Percentiles rank a stretch among this genome's conserved stretches.
These are phyloP conservation scores for Prenolepis imparis DNA, from an alignment of 2,888 invertebrate genomes.

Conservation along the genomic window DNA sequence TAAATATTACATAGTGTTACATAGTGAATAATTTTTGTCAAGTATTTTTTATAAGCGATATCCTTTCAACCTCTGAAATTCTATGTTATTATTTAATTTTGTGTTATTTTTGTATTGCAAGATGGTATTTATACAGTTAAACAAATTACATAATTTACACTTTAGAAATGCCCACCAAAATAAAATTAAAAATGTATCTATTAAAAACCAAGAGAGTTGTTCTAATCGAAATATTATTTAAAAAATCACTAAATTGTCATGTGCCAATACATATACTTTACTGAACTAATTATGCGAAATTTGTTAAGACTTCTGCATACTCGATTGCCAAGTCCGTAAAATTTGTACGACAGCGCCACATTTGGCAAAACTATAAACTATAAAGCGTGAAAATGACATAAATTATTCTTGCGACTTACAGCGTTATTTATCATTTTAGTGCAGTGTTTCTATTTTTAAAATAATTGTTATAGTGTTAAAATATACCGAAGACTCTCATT, in stretches of 20 bases:
- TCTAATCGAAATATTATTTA: neutral
- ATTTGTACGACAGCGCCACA: too few relatives aligned
- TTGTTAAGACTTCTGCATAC: too few relatives aligned
- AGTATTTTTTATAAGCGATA: neutral
- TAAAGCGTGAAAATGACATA: too few relatives aligned
- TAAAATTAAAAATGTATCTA: neutral
- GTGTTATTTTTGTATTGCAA: neutral
- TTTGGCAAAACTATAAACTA: too few relatives aligned
- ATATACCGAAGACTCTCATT: too few relatives aligned
- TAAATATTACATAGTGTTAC: neutral
- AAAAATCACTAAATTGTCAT: neutral
- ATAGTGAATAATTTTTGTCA: neutral
- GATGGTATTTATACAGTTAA: neutral
- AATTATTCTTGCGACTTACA: too few relatives aligned
- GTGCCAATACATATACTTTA: neutral
- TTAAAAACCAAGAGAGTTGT: neutral
- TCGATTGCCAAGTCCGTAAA: too few relatives aligned
- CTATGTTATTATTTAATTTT: too few relatives aligned
- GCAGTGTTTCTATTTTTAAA: too few relatives aligned
- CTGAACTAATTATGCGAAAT: neutral
- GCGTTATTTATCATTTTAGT: too few relatives aligned
- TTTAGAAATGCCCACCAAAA: neutral
- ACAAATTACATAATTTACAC: neutral
- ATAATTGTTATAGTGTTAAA: too few relatives aligned
- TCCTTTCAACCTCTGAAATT: conserved; percentile 7